Evolutionary conservation across 2,113 vertebrate genomes (phyloP).

Genomic region (Syngnathus typhle): DNA sequence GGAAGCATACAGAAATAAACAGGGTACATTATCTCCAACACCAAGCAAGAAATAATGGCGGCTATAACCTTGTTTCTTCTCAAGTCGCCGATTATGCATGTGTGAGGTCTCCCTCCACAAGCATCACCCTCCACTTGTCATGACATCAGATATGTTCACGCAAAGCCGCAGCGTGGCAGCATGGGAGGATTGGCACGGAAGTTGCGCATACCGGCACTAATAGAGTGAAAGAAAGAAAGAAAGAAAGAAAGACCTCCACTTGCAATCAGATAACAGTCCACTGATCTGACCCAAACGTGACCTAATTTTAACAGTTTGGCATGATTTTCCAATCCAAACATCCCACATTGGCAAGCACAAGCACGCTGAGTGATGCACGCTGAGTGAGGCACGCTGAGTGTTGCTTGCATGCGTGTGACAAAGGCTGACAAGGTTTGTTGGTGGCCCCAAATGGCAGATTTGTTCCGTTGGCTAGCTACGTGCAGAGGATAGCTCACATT

Average conservation of each 20-base stretch:
- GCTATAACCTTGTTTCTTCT: slow-evolving; percentile 3
- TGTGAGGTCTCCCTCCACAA: slow-evolving; percentile 25
- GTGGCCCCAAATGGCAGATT: too few relatives aligned
- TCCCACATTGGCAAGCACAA: too few relatives aligned
- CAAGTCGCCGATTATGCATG: slow-evolving; percentile 12
- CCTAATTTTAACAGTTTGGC: background rate
- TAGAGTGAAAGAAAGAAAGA: slow-evolving; percentile 34
- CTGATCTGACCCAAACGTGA: slow-evolving; percentile 41
- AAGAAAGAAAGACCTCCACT: slow-evolving; percentile 57
- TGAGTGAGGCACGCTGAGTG: too few relatives aligned
- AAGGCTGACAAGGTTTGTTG: too few relatives aligned
- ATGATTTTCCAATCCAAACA: too few relatives aligned
- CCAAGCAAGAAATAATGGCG: background rate
- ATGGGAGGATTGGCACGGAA: slow-evolving; percentile 31
- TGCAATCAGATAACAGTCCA: slow-evolving; percentile 56
- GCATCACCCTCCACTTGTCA: slow-evolving; percentile 31
- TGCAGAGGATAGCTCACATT: too few relatives aligned
- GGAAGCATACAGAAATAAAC: background rate
- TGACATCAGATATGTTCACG: slow-evolving; percentile 45
- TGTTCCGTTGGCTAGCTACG: too few relatives aligned
- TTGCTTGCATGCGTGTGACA: too few relatives aligned
- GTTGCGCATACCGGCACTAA: slow-evolving; percentile 23
- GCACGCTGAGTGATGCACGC: too few relatives aligned
- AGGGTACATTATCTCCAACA: background rate
- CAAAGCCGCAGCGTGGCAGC: slow-evolving; percentile 14